phyloP scores from a whole-genome alignment of 2,113 vertebrate species.

The Eurypyga helias region DNA sequence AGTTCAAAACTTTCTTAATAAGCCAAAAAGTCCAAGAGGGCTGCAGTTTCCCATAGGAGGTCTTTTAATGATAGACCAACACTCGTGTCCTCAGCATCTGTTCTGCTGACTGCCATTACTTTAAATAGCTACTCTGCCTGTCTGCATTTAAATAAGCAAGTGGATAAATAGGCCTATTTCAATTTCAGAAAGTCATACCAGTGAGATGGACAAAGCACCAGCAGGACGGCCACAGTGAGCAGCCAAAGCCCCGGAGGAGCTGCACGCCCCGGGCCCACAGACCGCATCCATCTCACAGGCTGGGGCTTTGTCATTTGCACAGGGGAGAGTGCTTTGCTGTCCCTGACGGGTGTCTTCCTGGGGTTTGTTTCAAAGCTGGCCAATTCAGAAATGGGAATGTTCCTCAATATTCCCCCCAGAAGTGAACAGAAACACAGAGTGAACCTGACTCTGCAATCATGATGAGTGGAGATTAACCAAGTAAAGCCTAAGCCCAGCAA shows the following conservation, averaged over 20 bases:
- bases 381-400: not conserved
- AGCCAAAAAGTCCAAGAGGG: not conserved
- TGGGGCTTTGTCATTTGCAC: rapidly evolving
- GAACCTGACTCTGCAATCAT: not conserved
- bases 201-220: not conserved
- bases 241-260: not conserved
- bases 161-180: not conserved
- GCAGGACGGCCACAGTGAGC: rapidly evolving
- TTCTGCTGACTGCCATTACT: not conserved
- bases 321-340: rapidly evolving
- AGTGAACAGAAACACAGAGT: rapidly evolving
- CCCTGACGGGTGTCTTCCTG: rapidly evolving
- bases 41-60: not conserved
- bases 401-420: not conserved
- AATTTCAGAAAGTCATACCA: not conserved
- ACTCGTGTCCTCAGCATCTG: not conserved
- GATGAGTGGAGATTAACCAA: not conserved
- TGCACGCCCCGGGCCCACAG: too few relatives aligned
- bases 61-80: not conserved
- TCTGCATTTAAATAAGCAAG: not conserved
- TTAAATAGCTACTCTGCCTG: not conserved
- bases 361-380: not conserved
- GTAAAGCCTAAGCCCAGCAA: not conserved
- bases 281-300: rapidly evolving
- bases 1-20: slow-evolving; percentile 12